phyloP scores from a whole-genome alignment of 2,888 invertebrate species.

The Chymomyza fuscimana region DNA sequence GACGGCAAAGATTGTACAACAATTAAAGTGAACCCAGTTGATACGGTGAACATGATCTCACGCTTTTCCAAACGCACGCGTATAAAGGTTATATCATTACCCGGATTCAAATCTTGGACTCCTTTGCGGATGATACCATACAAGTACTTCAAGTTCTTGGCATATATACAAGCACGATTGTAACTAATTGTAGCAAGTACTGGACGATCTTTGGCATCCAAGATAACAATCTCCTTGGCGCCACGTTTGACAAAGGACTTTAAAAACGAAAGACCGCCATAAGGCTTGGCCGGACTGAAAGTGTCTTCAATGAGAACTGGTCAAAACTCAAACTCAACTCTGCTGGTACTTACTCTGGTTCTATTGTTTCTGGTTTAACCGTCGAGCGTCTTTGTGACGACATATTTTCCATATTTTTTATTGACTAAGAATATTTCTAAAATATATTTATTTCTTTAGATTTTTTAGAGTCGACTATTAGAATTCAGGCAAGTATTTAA shows the following conservation, averaged over 20 bases:
- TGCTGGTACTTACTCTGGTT: too few relatives aligned
- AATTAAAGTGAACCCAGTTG: constrained; percentile 47
- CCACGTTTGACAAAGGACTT: constrained; percentile 44
- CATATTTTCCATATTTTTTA: too few relatives aligned
- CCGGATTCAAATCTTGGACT: constrained; percentile 46
- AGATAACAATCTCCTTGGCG: constrained; percentile 49
- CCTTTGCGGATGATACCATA: constrained; percentile 54
- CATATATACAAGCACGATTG: constrained; percentile 34
- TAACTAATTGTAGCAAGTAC: constrained; percentile 50
- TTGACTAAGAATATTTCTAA: too few relatives aligned
- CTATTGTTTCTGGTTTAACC: too few relatives aligned
- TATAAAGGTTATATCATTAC: constrained; percentile 60
- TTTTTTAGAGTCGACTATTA: too few relatives aligned
- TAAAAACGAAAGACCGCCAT: constrained; percentile 54
- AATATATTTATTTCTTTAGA: too few relatives aligned
- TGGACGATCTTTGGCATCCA: constrained; percentile 44
- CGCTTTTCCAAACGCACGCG: constrained; percentile 49
- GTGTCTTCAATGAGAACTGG: too few relatives aligned
- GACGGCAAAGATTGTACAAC: constrained; percentile 38
- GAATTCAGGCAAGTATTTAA: too few relatives aligned
- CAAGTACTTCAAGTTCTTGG: constrained; percentile 34
- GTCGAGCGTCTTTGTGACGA: too few relatives aligned
- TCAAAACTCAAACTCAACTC: too few relatives aligned
- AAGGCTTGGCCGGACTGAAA: constrained; percentile 17
- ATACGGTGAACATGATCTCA: constrained; percentile 53